phyloP scores from a whole-genome alignment of 37 sponge, comb jelly and placozoan species.

The Theonella swinhoei region DNA sequence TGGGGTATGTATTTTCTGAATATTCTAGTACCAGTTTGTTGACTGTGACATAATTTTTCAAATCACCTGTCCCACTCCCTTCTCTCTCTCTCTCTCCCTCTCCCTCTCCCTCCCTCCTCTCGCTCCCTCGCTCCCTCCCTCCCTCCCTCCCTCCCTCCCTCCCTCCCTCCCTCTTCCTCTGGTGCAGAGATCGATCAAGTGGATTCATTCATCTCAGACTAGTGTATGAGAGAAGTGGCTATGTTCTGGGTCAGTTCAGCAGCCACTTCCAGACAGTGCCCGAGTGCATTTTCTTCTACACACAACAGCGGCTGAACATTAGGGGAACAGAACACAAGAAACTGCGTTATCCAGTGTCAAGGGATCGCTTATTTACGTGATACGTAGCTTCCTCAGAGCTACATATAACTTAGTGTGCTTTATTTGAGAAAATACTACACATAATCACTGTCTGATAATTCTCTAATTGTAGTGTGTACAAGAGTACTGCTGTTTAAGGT shows the following conservation, averaged over 20 bases:
- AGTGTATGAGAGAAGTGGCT: slow-evolving; percentile 33
- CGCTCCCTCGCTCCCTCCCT: background rate
- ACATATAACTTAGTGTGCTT: background rate
- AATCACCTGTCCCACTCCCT: background rate
- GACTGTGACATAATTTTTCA: no score
- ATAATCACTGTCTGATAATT: background rate
- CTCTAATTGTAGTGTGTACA: background rate
- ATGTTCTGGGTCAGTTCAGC: slow-evolving; percentile 85
- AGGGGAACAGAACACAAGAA: slow-evolving; percentile 70
- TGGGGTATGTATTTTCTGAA: no score
- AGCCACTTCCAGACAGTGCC: slow-evolving; percentile 67
- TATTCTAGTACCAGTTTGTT: no score
- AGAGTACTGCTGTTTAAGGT: background rate
- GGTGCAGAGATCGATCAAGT: background rate
- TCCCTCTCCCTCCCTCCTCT: background rate
- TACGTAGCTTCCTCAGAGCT: background rate
- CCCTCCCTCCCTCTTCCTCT: background rate
- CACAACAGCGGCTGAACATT: slow-evolving; percentile 71
- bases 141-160: background rate
- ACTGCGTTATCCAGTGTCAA: slow-evolving; percentile 51
- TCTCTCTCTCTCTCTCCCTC: background rate
- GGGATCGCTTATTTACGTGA: background rate
- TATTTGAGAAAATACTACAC: background rate
- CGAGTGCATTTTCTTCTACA: slow-evolving; percentile 72
- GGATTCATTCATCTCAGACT: slow-evolving; percentile 76